These are phyloP conservation scores for Catocala fraxini DNA, from an alignment of 2,888 invertebrate species.

Conservation along the genomic window DNA sequence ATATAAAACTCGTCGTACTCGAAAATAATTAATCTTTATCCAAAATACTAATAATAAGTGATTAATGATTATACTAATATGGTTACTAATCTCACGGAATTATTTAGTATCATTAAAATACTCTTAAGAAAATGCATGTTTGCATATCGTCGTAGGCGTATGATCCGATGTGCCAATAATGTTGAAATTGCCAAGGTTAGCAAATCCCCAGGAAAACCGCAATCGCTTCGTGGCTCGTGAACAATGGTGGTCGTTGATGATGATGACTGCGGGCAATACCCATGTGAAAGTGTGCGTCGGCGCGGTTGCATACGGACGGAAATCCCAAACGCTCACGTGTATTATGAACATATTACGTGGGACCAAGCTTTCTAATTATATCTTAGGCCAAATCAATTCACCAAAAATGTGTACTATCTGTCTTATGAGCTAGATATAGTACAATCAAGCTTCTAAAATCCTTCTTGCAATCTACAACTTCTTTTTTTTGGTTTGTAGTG, in stretches of 20 bases:
- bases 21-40: too few species aligned
- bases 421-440: slow-evolving; percentile 9
- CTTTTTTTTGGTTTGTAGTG: too few species aligned
- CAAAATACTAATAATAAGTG: too few species aligned
- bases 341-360: slow-evolving; percentile 59
- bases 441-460: neutral
- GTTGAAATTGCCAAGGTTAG: slow-evolving; percentile 16
- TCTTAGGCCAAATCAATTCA: slow-evolving; percentile 29
- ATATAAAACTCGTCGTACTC: slow-evolving; percentile 8
- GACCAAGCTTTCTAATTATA: slow-evolving; percentile 62
- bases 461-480: too few species aligned
- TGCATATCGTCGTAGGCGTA: too few species aligned
- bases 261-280: slow-evolving; percentile 66
- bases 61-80: too few species aligned
- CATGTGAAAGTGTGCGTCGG: slow-evolving; percentile 70
- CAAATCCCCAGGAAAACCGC: slow-evolving; percentile 56
- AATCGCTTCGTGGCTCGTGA: slow-evolving; percentile 21
- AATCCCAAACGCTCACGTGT: slow-evolving; percentile 63
- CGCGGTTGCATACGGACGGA: slow-evolving; percentile 61
- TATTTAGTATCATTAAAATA: too few species aligned
- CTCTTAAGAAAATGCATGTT: too few species aligned
- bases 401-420: slow-evolving; percentile 18
- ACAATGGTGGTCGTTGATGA: slow-evolving; percentile 48
- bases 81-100: too few species aligned
- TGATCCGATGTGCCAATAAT: too few species aligned